A percentile compares a stretch with the other conserved stretches of the same genome.
Conservation (phyloP, 2,113 vertebrate species). For the Garra rufa region DNA sequence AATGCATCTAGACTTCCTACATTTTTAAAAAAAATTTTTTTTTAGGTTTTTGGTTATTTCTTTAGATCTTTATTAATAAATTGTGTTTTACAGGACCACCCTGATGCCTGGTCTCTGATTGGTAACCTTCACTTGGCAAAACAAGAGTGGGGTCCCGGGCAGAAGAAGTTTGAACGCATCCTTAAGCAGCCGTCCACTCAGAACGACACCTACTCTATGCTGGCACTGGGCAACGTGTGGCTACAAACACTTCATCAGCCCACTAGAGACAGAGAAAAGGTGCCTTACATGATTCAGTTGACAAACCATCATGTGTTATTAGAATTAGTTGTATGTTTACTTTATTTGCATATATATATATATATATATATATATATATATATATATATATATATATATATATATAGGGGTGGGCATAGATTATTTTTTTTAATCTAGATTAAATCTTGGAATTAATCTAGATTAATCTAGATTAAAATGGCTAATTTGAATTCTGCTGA, state of each 20-base stretch:
- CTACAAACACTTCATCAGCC: slow-evolving; percentile 97
- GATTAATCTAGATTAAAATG: too few species aligned
- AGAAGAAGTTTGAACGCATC: slow-evolving; percentile 99
- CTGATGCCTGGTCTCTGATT: slow-evolving; percentile 97
- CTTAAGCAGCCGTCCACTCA: slow-evolving; percentile 96
- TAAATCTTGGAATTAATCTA: too few species aligned
- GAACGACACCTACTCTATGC: slow-evolving; percentile 98
- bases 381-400: too few species aligned
- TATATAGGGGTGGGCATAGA: too few species aligned
- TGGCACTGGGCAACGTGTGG: slow-evolving; percentile 97
- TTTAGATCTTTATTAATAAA: neutral
- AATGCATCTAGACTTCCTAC: neutral
- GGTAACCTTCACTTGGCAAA: slow-evolving; percentile 99
- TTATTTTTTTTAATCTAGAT: too few species aligned
- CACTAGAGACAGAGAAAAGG: slow-evolving; percentile 95
- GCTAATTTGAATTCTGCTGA: too few species aligned
- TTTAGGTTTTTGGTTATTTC: neutral
- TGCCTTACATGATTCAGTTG: slow-evolving; percentile 41
- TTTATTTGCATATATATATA: neutral
- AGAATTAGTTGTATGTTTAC: neutral
- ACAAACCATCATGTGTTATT: neutral
- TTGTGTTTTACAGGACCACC: slow-evolving; percentile 85
- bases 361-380: too few species aligned
- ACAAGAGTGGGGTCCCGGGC: slow-evolving; percentile 98
- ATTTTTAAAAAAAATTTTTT: neutral